Evolutionary conservation across 2,113 vertebrate genomes (phyloP).

Genomic region (Rallus limicola): DNA sequence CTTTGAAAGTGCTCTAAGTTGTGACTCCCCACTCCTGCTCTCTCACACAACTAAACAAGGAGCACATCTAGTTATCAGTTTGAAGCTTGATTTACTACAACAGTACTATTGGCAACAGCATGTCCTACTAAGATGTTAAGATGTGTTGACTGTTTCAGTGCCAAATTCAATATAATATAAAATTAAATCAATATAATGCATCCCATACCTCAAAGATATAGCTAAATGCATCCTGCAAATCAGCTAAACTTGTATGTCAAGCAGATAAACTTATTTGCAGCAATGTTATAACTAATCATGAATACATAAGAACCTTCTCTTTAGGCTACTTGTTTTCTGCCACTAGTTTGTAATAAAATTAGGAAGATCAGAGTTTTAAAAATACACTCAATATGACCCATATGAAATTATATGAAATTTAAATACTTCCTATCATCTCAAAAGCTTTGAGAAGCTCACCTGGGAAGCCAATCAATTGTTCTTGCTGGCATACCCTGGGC

Average conservation of each 20-base stretch:
- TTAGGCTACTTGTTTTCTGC: not conserved
- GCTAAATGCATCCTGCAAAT: not conserved
- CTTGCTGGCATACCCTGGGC: not conserved
- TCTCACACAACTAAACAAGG: not conserved
- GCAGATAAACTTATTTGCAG: not conserved
- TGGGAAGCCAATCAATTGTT: not conserved
- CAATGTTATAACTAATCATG: not conserved
- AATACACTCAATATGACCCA: not conserved
- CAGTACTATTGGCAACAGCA: not conserved
- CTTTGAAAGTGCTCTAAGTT: not conserved
- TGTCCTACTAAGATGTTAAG: not conserved
- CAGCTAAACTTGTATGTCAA: not conserved
- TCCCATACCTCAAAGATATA: not conserved
- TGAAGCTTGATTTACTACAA: not conserved
- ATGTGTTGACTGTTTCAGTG: not conserved
- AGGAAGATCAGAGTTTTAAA: not conserved
- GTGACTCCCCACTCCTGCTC: rapidly evolving
- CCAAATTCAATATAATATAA: slow-evolving; percentile 12
- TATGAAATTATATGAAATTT: not conserved
- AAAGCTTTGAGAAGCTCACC: not conserved
- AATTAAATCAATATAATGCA: slow-evolving; percentile 28
- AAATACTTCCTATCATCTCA: not conserved
- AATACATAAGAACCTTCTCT: not conserved
- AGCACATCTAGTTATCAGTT: not conserved
- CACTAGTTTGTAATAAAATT: not conserved